Evolutionary conservation across 1,140 invertebrate species (phyloP).

Genomic region (Cylas formicarius): DNA sequence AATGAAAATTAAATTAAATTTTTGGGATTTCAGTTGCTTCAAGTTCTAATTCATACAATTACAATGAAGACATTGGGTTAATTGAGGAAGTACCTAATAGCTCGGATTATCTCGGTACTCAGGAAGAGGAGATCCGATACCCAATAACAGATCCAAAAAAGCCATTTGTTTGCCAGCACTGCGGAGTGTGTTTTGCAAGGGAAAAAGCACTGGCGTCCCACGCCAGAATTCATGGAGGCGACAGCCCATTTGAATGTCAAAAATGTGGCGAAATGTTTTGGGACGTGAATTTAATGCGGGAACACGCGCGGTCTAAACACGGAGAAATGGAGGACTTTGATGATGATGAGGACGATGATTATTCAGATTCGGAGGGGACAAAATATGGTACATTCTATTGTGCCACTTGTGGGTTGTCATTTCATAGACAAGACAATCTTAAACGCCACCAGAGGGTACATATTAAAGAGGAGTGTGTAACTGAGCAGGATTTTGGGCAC

Average conservation of each 20-base stretch:
- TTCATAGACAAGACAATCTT: constrained; percentile 65
- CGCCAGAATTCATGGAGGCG: constrained; percentile 60
- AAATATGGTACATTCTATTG: constrained; percentile 68
- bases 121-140: constrained; percentile 42
- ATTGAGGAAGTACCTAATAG: constrained; percentile 43
- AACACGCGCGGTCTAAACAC: constrained; percentile 51
- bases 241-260: constrained; percentile 67
- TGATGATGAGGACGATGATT: constrained; percentile 47
- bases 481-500: constrained; percentile 43
- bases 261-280: constrained; percentile 73
- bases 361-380: constrained; percentile 53
- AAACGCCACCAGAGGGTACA: constrained; percentile 57
- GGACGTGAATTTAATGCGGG: constrained; percentile 57
- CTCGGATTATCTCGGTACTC: constrained; percentile 27
- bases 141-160: constrained; percentile 63
- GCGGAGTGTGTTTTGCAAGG: constrained; percentile 69
- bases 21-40: constrained; percentile 22
- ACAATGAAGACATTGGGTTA: constrained; percentile 44
- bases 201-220: constrained; percentile 74
- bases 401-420: constrained; percentile 64
- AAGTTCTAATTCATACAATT: constrained; percentile 40
- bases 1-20: too few relatives aligned
- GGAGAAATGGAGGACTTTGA: constrained; percentile 42
- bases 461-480: constrained; percentile 37
- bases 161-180: constrained; percentile 73